Evolutionary conservation across 2,113 vertebrate species (phyloP).

Genomic region (Oreochromis niloticus): DNA sequence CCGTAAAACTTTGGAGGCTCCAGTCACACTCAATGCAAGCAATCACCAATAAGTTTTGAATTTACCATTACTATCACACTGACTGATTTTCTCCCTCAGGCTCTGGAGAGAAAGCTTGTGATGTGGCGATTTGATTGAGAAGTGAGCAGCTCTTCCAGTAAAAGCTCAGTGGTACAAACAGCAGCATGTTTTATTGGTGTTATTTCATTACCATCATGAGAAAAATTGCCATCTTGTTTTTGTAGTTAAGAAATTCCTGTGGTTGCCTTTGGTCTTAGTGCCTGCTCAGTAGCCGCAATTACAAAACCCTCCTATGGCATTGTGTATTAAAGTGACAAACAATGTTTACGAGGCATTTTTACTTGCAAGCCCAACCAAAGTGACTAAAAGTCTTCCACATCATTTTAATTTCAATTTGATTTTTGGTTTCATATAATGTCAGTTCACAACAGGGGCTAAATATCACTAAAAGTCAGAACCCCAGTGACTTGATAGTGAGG

Average conservation of each 20-base stretch:
- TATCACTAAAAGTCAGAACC: background rate
- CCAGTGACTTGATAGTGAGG: no score
- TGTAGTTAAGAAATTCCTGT: background rate
- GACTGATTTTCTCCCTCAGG: background rate
- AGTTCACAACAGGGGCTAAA: background rate
- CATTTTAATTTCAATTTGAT: background rate
- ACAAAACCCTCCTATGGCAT: background rate
- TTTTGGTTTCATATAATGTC: background rate
- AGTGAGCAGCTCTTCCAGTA: constrained; percentile 25
- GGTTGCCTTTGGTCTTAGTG: background rate
- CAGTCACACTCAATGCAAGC: background rate
- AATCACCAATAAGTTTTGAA: background rate
- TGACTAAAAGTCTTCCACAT: background rate
- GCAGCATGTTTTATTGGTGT: background rate
- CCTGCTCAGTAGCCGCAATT: background rate
- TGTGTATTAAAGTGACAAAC: background rate
- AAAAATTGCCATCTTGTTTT: background rate
- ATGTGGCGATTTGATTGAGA: constrained; percentile 25
- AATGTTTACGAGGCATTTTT: background rate
- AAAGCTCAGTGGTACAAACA: background rate
- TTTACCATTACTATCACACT: constrained; percentile 33
- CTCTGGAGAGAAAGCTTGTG: constrained; percentile 17
- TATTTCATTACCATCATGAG: background rate
- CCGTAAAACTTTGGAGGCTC: background rate
- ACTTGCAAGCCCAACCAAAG: background rate